A percentile compares a stretch with the other conserved stretches of the same genome.
phyloP scores from a whole-genome alignment of 1,140 invertebrate species.

The Phortica variegata region DNA sequence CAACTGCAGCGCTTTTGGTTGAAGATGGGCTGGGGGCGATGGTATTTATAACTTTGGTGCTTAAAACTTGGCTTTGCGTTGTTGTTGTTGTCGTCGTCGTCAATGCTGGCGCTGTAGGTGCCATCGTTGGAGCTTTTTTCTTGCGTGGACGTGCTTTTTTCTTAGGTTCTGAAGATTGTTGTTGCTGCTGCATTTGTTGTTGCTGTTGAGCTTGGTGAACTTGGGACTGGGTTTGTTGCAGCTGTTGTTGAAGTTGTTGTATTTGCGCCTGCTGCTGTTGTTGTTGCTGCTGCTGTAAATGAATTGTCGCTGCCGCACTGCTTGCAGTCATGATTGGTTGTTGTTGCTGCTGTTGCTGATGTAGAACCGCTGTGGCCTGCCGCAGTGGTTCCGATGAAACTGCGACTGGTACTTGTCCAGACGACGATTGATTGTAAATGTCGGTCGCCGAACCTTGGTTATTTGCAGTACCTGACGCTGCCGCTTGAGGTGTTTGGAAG shows the following conservation, averaged over 20 bases:
- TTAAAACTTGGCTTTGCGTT: constrained; percentile 7
- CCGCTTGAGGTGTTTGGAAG: constrained; percentile 42
- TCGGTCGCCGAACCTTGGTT: constrained; percentile 19
- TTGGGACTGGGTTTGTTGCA: constrained; percentile 40
- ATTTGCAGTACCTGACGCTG: not conserved
- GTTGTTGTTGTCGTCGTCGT: constrained; percentile 17
- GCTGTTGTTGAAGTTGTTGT: constrained; percentile 39
- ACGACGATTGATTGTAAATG: constrained; percentile 41
- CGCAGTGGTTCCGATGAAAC: constrained; percentile 47
- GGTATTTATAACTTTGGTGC: too few relatives aligned
- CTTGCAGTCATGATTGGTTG: constrained; percentile 19
- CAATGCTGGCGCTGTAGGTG: constrained; percentile 4
- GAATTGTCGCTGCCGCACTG: constrained; percentile 31
- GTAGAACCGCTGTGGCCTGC: constrained; percentile 38
- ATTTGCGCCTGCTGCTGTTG: constrained; percentile 43
- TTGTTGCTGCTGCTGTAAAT: constrained; percentile 44
- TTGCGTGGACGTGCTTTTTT: constrained; percentile 47
- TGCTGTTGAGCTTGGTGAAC: constrained; percentile 40
- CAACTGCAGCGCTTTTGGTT: too few relatives aligned
- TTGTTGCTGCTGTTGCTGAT: constrained; percentile 34
- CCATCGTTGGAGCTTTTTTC: constrained; percentile 27
- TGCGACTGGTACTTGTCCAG: constrained; percentile 38
- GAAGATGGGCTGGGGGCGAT: too few relatives aligned
- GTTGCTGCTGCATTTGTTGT: constrained; percentile 20
- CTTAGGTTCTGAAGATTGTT: constrained; percentile 27